phyloP scores from a whole-genome alignment of 1,140 invertebrate genomes.

The Diorhabda carinulata region DNA sequence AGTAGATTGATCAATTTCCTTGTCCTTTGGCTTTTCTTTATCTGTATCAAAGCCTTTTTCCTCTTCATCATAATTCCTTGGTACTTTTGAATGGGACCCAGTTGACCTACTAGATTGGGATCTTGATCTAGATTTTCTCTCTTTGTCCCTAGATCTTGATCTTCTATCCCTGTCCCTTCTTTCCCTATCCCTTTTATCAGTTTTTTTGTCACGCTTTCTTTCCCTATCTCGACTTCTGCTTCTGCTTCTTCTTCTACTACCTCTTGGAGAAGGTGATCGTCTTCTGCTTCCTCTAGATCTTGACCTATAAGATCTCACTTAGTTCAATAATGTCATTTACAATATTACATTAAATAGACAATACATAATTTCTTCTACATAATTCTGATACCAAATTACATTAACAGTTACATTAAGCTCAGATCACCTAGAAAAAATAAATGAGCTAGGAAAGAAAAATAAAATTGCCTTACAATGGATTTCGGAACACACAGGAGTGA shows the following conservation, averaged over 20 bases:
- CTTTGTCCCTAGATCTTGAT: constrained; percentile 24
- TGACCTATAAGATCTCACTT: constrained; percentile 26
- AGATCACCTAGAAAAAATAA: too few relatives aligned
- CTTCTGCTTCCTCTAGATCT: constrained; percentile 42
- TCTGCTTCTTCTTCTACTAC: constrained; percentile 31
- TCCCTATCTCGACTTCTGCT: constrained; percentile 37
- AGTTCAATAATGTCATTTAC: too few relatives aligned
- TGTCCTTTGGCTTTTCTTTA: constrained; percentile 34
- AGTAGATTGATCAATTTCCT: constrained; percentile 34
- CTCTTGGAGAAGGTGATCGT: constrained; percentile 27
- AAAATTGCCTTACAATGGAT: too few relatives aligned
- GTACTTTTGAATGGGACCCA: constrained; percentile 43
- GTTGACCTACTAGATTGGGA: constrained; percentile 19
- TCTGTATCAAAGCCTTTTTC: constrained; percentile 49
- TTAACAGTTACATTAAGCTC: too few relatives aligned
- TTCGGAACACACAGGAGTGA: too few relatives aligned
- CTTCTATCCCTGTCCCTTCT: constrained; percentile 31
- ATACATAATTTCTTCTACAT: too few relatives aligned
- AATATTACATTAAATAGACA: too few relatives aligned
- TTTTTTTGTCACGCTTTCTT: constrained; percentile 36
- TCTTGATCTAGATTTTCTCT: constrained; percentile 32
- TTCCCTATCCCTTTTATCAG: constrained; percentile 27
- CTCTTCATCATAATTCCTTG: constrained; percentile 55
- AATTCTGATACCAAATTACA: too few relatives aligned
- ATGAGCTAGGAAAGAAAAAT: too few relatives aligned